A percentile compares a stretch with the other conserved stretches of the same genome.
phyloP scores from a whole-genome alignment of 2,888 invertebrate species.

The Folsomia manolachei region DNA sequence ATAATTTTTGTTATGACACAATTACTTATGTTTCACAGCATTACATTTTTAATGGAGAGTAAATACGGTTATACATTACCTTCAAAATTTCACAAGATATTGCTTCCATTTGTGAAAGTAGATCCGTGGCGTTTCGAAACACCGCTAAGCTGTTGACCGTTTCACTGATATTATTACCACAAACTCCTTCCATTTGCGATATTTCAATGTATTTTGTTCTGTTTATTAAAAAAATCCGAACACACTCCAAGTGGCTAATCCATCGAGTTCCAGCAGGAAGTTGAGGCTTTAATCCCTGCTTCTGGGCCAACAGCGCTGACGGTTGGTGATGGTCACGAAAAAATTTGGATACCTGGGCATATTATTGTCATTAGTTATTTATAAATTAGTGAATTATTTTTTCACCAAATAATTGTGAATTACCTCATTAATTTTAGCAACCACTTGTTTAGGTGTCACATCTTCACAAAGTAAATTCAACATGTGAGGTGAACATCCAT shows the following conservation, averaged over 20 bases:
- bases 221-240: background rate
- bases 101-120: background rate
- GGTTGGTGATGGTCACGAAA: background rate
- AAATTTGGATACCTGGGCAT: background rate
- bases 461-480: background rate
- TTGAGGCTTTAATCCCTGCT: background rate
- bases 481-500: conserved; percentile 15
- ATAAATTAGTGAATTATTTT: too few species aligned
- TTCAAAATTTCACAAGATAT: background rate
- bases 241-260: background rate
- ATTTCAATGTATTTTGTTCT: background rate
- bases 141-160: background rate
- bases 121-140: background rate
- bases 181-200: background rate
- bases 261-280: background rate
- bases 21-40: too few species aligned
- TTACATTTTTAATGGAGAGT: too few species aligned
- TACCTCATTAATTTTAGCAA: conserved; percentile 5
- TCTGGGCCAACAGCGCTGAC: background rate
- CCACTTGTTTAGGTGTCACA: background rate
- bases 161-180: background rate
- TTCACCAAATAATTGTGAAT: too few species aligned
- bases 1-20: background rate
- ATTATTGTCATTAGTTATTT: background rate
- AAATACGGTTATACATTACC: too few species aligned